Percentiles rank a stretch among this genome's conserved stretches.
Evolutionary conservation across 92 coral and sea anemone genomes (phyloP).

Genomic region (Isaurus tuberculatus): DNA sequence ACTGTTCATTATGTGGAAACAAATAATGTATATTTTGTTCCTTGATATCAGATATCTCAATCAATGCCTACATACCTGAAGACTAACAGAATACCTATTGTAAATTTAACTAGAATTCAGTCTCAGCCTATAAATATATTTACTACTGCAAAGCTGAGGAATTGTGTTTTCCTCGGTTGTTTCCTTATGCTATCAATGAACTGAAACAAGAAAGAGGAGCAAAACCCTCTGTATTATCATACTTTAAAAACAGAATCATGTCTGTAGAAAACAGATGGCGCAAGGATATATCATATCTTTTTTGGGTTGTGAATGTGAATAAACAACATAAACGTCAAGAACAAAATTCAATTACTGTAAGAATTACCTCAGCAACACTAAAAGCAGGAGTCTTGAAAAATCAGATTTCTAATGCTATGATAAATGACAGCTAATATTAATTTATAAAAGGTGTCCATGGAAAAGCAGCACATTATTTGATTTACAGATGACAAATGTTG

Average conservation of each 20-base stretch:
- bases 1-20: too few species aligned
- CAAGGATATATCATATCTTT: constrained; percentile 40
- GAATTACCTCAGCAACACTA: not conserved
- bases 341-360: constrained; percentile 50
- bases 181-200: constrained; percentile 44
- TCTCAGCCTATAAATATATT: constrained; percentile 47
- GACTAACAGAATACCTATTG: constrained; percentile 20
- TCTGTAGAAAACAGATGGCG: constrained; percentile 48
- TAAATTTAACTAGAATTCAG: not conserved
- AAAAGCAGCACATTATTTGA: constrained; percentile 55
- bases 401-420: not conserved
- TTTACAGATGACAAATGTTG: not conserved
- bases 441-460: constrained; percentile 47
- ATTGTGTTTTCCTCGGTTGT: constrained; percentile 60
- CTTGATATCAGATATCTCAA: too few species aligned
- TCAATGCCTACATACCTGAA: too few species aligned
- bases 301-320: constrained; percentile 50
- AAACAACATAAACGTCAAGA: constrained; percentile 46
- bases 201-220: constrained; percentile 42
- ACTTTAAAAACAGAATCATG: constrained; percentile 52
- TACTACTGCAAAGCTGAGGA: constrained; percentile 46
- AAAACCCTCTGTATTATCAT: constrained; percentile 44
- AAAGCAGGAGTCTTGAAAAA: not conserved
- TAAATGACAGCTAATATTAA: constrained; percentile 49
- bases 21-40: too few species aligned